Evolutionary conservation across 2,888 invertebrate genomes (phyloP).

Genomic region (Lasioglossum marginatum): DNA sequence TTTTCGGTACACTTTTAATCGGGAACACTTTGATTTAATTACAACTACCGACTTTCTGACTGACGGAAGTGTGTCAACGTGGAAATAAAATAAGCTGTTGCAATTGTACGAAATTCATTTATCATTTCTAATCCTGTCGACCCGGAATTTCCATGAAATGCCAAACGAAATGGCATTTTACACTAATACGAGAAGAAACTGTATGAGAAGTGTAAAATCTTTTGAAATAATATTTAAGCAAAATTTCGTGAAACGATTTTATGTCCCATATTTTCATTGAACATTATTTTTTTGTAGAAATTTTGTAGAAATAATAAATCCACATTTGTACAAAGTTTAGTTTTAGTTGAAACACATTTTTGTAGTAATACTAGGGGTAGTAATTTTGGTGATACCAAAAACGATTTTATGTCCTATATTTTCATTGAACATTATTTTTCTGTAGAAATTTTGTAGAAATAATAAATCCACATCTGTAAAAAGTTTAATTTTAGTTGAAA

Average conservation of each 20-base stretch:
- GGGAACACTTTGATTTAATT: constrained; percentile 6
- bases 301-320: too few relatives aligned
- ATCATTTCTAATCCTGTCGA: not conserved
- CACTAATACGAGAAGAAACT: not conserved
- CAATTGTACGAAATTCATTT: not conserved
- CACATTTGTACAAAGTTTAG: too few relatives aligned
- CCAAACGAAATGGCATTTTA: not conserved
- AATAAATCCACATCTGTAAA: too few relatives aligned
- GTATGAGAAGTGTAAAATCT: not conserved
- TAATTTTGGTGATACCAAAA: not conserved
- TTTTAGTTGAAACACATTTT: too few relatives aligned
- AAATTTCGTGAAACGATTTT: not conserved
- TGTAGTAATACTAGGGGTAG: not conserved
- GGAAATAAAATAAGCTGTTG: not conserved
- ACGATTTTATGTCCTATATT: not conserved
- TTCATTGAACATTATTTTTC: not conserved
- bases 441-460: too few relatives aligned
- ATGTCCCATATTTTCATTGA: not conserved
- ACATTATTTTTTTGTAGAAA: too few relatives aligned
- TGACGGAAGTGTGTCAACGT: not conserved
- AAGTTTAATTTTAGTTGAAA: too few relatives aligned
- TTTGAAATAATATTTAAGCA: not conserved
- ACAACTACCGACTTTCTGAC: constrained; percentile 3
- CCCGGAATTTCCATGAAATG: not conserved
- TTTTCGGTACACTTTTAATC: constrained; percentile 4